Conservation (phyloP, 2,888 invertebrate species). For the Sarcophaga carnaria region DNA sequence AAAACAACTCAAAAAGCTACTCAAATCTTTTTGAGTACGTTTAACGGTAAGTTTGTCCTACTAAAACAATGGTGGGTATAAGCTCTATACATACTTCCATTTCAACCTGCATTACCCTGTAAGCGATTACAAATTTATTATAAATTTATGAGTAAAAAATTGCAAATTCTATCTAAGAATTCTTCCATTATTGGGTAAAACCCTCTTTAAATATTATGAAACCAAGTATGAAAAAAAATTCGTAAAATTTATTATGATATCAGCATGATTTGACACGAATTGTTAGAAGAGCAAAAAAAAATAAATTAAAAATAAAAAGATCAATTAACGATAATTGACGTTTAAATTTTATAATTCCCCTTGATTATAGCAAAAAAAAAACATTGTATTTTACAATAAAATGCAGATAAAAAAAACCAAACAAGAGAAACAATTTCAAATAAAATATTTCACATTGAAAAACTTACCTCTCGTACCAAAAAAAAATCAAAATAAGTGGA, state of each 20-base stretch:
- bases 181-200: background rate
- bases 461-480: slow-evolving; percentile 44
- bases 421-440: background rate
- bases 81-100: too few species aligned
- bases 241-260: slow-evolving; percentile 18
- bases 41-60: too few species aligned
- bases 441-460: slow-evolving; percentile 9
- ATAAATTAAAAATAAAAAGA: background rate
- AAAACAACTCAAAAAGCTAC: too few species aligned
- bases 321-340: slow-evolving; percentile 44
- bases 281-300: background rate
- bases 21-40: too few species aligned
- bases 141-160: background rate
- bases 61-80: too few species aligned
- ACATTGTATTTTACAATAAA: background rate
- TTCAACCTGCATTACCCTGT: too few species aligned
- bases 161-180: background rate
- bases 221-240: background rate
- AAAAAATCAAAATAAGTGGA: background rate
- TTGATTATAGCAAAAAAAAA: background rate
- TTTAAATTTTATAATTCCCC: background rate
- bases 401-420: slow-evolving; percentile 27
- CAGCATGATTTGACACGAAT: slow-evolving; percentile 38
- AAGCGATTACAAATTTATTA: too few species aligned
- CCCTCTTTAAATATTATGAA: background rate